Percentiles rank a stretch among this genome's conserved stretches.
These are phyloP conservation scores for Chanos chanos DNA, from an alignment of 2,797 vertebrate species.

Conservation along the genomic window DNA sequence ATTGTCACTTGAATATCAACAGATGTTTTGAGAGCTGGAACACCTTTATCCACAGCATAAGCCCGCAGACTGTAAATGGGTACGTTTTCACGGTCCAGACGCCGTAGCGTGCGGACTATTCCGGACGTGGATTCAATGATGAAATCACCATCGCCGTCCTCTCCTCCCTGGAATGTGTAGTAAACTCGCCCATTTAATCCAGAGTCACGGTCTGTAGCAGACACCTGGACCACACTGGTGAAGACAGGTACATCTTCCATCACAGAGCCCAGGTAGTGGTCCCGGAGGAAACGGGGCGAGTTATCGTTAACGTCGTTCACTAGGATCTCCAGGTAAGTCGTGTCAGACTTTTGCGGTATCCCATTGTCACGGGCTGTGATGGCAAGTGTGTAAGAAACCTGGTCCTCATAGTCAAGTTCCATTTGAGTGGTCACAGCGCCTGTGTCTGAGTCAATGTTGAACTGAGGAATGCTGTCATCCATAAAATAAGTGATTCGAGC, in stretches of 20 bases:
- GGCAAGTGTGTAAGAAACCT: constrained; percentile 92
- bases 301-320: constrained; percentile 96
- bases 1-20: constrained; percentile 84
- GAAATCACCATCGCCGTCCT: constrained; percentile 92
- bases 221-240: constrained; percentile 91
- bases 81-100: constrained; percentile 91
- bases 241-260: constrained; percentile 91
- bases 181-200: constrained; percentile 90
- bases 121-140: constrained; percentile 95
- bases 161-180: constrained; percentile 93
- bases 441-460: constrained; percentile 81
- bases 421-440: constrained; percentile 91
- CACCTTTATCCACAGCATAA: constrained; percentile 87
- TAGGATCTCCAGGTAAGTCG: constrained; percentile 94
- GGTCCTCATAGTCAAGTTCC: constrained; percentile 95
- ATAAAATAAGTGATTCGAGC: constrained; percentile 93
- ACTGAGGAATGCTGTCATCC: constrained; percentile 98
- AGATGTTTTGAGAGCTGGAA: constrained; percentile 79
- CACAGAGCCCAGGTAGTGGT: constrained; percentile 84
- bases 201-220: constrained; percentile 88
- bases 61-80: constrained; percentile 81
- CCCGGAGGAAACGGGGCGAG: constrained; percentile 84
- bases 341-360: constrained; percentile 96
- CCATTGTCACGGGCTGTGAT: constrained; percentile 93
- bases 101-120: constrained; percentile 84